Conservation (phyloP, 2,113 vertebrate species). For the Entelurus aequoreus region DNA sequence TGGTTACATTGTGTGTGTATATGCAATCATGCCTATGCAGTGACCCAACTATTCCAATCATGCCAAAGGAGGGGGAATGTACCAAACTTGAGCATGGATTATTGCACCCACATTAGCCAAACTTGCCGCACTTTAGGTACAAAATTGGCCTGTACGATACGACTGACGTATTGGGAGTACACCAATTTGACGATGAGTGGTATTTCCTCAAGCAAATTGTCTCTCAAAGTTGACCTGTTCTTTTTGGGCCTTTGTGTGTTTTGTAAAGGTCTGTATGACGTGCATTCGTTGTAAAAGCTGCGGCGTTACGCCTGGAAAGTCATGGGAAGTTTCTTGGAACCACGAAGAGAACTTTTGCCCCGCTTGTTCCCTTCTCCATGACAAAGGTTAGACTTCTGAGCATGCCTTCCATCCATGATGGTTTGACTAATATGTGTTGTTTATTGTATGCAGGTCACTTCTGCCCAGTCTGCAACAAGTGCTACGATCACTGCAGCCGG, state of each 20-base stretch:
- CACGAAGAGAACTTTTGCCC: conserved; percentile 81
- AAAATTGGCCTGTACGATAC: no score
- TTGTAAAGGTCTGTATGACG: conserved; percentile 79
- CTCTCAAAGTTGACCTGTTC: neutral
- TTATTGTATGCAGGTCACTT: conserved; percentile 73
- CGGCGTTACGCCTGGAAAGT: conserved; percentile 83
- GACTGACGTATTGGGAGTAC: no score
- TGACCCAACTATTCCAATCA: no score
- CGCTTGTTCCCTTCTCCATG: conserved; percentile 76
- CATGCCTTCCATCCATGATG: neutral
- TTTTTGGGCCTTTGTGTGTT: conserved; percentile 2
- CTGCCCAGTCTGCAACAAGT: conserved; percentile 82
- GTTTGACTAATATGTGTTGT: conserved; percentile 5
- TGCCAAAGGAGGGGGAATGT: no score
- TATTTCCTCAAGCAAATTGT: neutral
- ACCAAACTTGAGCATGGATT: no score
- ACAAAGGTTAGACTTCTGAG: conserved; percentile 69
- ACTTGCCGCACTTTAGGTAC: no score
- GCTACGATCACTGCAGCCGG: conserved; percentile 76
- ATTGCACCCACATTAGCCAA: no score
- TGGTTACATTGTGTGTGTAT: no score
- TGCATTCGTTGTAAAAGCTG: conserved; percentile 90
- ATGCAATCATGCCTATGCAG: no score
- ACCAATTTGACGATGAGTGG: no score
- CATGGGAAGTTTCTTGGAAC: conserved; percentile 79